These are phyloP conservation scores for Euphysa ruthae DNA, from an alignment of 30 jellyfish, hydroid and myxozoan genomes.

Conservation along the genomic window DNA sequence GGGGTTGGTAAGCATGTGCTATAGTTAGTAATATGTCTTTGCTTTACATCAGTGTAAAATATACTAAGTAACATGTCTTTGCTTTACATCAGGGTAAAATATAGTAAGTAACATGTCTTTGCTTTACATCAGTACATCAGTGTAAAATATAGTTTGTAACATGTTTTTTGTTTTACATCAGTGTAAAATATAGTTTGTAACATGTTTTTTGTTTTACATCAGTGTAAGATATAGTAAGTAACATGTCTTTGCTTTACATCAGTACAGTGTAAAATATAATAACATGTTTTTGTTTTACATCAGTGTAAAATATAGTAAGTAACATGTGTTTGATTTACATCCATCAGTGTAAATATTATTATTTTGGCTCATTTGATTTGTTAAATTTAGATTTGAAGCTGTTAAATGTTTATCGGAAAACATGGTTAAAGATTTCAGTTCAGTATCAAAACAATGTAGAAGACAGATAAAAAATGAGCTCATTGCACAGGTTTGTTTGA, in stretches of 20 bases:
- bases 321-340: no score
- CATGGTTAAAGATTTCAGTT: slow-evolving; percentile 24
- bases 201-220: no score
- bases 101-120: no score
- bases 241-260: no score
- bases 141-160: no score
- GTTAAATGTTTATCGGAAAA: slow-evolving; percentile 64
- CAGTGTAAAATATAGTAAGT: background rate
- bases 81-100: background rate
- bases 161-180: no score
- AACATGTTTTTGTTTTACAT: no score
- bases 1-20: no score
- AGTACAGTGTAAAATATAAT: no score
- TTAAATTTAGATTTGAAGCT: slow-evolving; percentile 58
- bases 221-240: background rate
- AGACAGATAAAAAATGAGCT: slow-evolving; percentile 64
- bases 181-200: background rate
- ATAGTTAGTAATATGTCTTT: no score
- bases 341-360: background rate
- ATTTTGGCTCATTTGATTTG: background rate
- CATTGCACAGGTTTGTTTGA: slow-evolving; percentile 49
- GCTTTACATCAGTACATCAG: no score
- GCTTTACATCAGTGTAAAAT: background rate
- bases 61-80: no score
- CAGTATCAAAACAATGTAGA: slow-evolving; percentile 51